Evolutionary conservation across 2,113 vertebrate genomes (phyloP), one percentile per base, ranked within the genome.

Genomic region (Perognathus longimembris): DNA sequence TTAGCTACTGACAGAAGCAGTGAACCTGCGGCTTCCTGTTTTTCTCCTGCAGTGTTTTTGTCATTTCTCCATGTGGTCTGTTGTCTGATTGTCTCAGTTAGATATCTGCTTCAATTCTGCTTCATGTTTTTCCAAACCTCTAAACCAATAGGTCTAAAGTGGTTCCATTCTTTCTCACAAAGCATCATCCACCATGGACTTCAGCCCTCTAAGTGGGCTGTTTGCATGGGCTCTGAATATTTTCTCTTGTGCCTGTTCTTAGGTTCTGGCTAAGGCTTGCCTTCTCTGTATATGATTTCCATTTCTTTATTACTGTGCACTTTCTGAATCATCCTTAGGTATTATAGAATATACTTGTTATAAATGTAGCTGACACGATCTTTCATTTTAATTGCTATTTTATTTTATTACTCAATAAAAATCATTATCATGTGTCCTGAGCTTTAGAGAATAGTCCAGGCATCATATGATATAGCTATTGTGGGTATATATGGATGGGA

Each of bases 61-160:
- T n/a, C 20, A 40, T 59, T 85, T 89, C 83, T 45, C 26, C 67
- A 1, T 67, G 74, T 88, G 63, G n/a, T 54, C 50, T 15, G 14
- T 54, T 54, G 11, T 54, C 61, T 66, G 40, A 45, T 50, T 83
- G 32, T 7, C 14, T 42, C 34, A 36, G 6, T 67, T 74, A 79
- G 70, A 75, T 32, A 93, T 92, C 40, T 77, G 57, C n/a, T 89
- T 86, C 30, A 84, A 34, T 69, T 66, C 61, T 76, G 67, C 42
- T 50, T 69, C 50, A 10, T 66, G 34, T 26, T 85, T 74, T 67
- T 3, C 9, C 21, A 85, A 38, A n/a, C 26, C 12, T 89, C 38
- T 94, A 88, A 63, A 28, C 64, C 63, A 77, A 0, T 21, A 38
- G 74, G n/a, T 36, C 74, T n/a, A 85, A 7, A 59, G 71, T 77